These are phyloP conservation scores for Tipula vernalis DNA, from an alignment of 2,888 invertebrate genomes.

Conservation along the genomic window DNA sequence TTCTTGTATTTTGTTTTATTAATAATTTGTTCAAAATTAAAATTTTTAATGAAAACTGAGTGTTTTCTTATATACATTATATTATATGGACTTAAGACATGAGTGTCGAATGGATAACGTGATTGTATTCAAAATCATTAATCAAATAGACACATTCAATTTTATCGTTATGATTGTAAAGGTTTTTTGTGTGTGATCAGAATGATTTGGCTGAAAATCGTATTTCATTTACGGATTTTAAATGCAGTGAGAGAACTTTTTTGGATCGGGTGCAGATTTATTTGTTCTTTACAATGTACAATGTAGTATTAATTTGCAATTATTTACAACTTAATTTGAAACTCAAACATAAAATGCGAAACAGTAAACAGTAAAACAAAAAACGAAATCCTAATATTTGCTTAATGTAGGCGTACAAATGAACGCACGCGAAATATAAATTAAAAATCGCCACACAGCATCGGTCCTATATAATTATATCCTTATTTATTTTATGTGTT, in stretches of 20 bases:
- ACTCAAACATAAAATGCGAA: neutral
- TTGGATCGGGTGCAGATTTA: no score
- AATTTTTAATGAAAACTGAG: neutral
- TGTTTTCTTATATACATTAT: neutral
- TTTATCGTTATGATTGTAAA: neutral
- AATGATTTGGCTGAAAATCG: neutral
- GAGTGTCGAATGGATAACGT: slow-evolving; percentile 6
- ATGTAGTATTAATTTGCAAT: neutral
- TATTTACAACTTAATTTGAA: neutral
- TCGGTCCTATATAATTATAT: neutral
- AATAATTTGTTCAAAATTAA: neutral
- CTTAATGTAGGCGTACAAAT: neutral
- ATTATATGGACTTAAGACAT: neutral
- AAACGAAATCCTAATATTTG: neutral
- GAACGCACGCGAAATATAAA: neutral
- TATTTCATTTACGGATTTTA: no score
- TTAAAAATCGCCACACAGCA: neutral
- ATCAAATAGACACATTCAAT: slow-evolving; percentile 8
- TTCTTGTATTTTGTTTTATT: neutral
- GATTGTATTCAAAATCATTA: neutral
- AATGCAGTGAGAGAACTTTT: no score
- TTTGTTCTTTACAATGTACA: neutral
- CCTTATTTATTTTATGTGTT: neutral
- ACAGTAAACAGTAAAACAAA: neutral
- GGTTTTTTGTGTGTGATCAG: neutral